Percentiles rank a stretch among this genome's conserved stretches.
These are phyloP conservation scores for Dicrostonyx torquatus DNA, from an alignment of 2,797 vertebrate species.

Conservation along the genomic window DNA sequence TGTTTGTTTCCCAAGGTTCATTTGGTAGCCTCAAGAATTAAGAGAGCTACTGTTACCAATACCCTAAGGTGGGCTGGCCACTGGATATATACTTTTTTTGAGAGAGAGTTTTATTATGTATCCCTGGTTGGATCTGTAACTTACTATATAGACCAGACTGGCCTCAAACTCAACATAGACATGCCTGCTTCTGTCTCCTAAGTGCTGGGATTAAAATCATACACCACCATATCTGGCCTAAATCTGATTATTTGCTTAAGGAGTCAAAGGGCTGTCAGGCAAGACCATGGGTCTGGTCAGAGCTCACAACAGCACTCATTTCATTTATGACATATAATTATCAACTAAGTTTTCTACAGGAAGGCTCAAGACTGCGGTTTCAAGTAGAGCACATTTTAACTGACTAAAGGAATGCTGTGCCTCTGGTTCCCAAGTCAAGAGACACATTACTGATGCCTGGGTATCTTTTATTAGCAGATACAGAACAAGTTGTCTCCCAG, in stretches of 20 bases:
- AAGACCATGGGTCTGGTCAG: background rate
- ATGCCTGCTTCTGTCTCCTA: background rate
- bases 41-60: background rate
- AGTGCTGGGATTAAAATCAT: background rate
- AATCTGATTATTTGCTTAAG: background rate
- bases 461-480: background rate
- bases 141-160: background rate
- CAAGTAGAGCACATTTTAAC: background rate
- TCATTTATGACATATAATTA: background rate
- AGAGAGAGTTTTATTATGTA: background rate
- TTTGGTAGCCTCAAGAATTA: background rate
- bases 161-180: background rate
- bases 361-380: background rate
- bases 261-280: background rate
- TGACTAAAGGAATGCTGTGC: background rate
- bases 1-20: background rate
- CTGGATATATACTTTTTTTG: background rate
- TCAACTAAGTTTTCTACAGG: background rate
- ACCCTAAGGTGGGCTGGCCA: background rate
- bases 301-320: background rate
- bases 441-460: background rate
- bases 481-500: background rate
- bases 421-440: background rate
- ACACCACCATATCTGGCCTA: background rate
- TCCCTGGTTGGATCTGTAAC: background rate